Conservation (phyloP, 1,140 invertebrate species). For the Rhizoglyphus robini region DNA sequence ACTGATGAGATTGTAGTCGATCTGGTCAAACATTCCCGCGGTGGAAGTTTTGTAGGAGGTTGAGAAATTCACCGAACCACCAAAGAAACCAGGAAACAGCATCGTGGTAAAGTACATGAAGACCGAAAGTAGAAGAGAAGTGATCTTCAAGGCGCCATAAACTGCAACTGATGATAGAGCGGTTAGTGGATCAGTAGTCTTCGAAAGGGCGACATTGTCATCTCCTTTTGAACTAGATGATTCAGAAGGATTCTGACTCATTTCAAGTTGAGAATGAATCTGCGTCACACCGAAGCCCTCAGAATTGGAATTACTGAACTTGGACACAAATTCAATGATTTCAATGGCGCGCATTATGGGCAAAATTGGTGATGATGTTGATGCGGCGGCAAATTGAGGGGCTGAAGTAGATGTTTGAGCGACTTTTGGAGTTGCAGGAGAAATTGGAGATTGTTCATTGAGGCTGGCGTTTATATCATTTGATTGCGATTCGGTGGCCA, state of each 20-base stretch:
- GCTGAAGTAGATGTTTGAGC: background rate
- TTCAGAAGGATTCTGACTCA: background rate
- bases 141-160: background rate
- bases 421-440: background rate
- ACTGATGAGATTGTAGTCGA: slow-evolving; percentile 1
- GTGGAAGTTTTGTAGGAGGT: background rate
- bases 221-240: background rate
- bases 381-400: background rate
- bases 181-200: slow-evolving; percentile 1
- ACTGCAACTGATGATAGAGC: background rate
- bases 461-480: no score
- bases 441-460: no score
- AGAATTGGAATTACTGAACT: background rate
- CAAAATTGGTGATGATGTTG: background rate
- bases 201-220: background rate
- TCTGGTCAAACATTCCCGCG: background rate
- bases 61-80: background rate
- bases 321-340: slow-evolving; percentile 6
- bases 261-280: background rate
- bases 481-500: no score
- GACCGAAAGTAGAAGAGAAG: background rate
- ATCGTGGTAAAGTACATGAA: background rate
- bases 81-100: background rate
- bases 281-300: background rate
- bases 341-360: slow-evolving; percentile 1